Evolutionary conservation across 2,888 invertebrate genomes (phyloP), one percentile per base, ranked within the genome.

Genomic region (Aproaerema taeniolella): DNA sequence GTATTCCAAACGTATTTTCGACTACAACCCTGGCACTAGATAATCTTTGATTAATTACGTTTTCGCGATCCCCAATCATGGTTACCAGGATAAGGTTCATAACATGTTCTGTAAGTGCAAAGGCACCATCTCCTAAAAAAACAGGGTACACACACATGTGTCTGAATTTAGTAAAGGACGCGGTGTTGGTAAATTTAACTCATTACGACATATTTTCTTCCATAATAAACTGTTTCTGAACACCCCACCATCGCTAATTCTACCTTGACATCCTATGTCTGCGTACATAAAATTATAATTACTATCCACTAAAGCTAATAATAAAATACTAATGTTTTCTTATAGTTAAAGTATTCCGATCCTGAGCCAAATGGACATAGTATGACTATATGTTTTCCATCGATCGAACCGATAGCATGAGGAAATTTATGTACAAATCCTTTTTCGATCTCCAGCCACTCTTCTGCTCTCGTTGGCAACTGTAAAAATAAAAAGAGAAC

Each of bases 291-390:
- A 59, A 39, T 53, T 52, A 28, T 60, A 64, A 10, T 61, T 43
- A 43, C 46, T 46, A 50, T 65, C 58, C 10, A 64, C 61, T 47
- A 61, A 32, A 2, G 58, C 61, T 41, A 62, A 36, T 1, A 65
- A 49, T 16, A 55, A 51, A 45, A 58, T 52, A 24, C 45, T 46
- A 46, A 44, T 30, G 35, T 42, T 26, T 53, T 52, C 44, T 61
- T 61, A 47, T 59, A 61, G 31, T 56, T 56, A 20, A 39, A 59
- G 47, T 43, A 49, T 34, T 44, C 39, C 26, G 44, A 35, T 26
- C 43, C 47, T 34, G 38, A 38, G 43, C 43, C 39, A 25, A 12
- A 12, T 9, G 61, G 62, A 33, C 52, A 45, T 43, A 43, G 48
- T 12, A 54, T 40, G 47, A 47, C 45, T 38, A 44, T 42, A 34